Base-by-base conservation (phyloP, 2,113 vertebrate species). In the Puma concolor region DNA sequence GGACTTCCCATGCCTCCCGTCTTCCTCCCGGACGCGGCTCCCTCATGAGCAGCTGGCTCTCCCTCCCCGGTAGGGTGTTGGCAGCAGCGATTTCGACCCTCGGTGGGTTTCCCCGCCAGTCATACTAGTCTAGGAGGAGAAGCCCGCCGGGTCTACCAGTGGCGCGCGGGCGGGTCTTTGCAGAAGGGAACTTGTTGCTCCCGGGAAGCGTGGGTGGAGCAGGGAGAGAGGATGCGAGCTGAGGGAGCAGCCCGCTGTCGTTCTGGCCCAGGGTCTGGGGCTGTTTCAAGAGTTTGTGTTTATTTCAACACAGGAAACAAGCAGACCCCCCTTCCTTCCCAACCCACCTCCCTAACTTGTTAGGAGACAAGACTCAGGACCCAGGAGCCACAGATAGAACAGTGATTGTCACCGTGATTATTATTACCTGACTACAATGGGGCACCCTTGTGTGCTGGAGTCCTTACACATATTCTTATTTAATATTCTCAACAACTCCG, bases 121-220 rank as follows among this genome's bases (percentile, higher is more conserved):
- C 88, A 92, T 48, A 13, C 60, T 76, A 90, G 92, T 94, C 92
- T 66, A 44, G 57, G 64, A 91, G 66, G 87, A 97, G 84, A 87
- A 17, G 63, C 69, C 8, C 27, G 54, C 74, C 2, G 0, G 38
- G 95, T 72, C 83, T 38, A 41, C 82, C 69, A 4, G 80, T 13
- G 77, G 97, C n/a, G 81, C 94, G 89, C 83, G 13, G 94, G 97
- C 84, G 80, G 93, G 94, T 97, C 84, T 67, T 67, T 33, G 21
- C 27, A 5, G 57, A 63, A 60, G 50, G 48, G 97, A 94, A 98
- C 97, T 98, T 97, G 97, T 98, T 98, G 97, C 96, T 96, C 92
- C 4, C 0, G 72, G 86, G 66, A 87, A 95, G 92, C 71, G 88
- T 97, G 72, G 96, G 97, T 95, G 94, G 92, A 96, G 76, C 79